These are phyloP conservation scores for Mus spretus DNA, from an alignment of 2,797 vertebrate genomes.

Conservation along the genomic window DNA sequence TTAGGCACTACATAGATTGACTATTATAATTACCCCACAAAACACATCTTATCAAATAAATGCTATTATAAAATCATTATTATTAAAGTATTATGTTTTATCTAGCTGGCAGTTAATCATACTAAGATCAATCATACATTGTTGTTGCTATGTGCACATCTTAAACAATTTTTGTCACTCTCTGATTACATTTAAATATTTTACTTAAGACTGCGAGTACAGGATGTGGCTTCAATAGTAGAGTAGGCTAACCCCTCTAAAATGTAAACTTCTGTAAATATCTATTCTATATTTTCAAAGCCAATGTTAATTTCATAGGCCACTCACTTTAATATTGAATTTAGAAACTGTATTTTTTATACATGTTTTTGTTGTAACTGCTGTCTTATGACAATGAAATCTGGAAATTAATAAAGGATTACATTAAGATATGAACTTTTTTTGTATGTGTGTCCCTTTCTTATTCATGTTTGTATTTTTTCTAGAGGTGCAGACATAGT, in stretches of 20 bases:
- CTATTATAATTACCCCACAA: not conserved
- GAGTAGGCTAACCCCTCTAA: not conserved
- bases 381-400: not conserved
- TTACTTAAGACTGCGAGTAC: not conserved
- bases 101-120: not conserved
- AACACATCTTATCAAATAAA: not conserved
- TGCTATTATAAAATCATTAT: not conserved
- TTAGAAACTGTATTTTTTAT: not conserved
- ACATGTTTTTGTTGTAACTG: not conserved
- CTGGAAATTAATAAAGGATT: not conserved
- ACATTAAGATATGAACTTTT: no score
- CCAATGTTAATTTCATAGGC: conserved; percentile 4
- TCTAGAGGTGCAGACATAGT: not conserved
- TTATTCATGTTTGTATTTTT: not conserved
- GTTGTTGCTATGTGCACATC: not conserved
- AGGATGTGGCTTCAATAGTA: not conserved
- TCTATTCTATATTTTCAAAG: conserved; percentile 2
- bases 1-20: not conserved
- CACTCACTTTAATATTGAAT: not conserved
- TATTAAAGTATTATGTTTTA: not conserved
- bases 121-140: not conserved
- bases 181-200: not conserved
- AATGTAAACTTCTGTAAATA: not conserved
- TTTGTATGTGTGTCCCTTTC: no score
- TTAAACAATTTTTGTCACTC: not conserved